These are phyloP conservation scores for Rousettus madagascariensis DNA, from an alignment of 2,797 vertebrate genomes.

Conservation along the genomic window DNA sequence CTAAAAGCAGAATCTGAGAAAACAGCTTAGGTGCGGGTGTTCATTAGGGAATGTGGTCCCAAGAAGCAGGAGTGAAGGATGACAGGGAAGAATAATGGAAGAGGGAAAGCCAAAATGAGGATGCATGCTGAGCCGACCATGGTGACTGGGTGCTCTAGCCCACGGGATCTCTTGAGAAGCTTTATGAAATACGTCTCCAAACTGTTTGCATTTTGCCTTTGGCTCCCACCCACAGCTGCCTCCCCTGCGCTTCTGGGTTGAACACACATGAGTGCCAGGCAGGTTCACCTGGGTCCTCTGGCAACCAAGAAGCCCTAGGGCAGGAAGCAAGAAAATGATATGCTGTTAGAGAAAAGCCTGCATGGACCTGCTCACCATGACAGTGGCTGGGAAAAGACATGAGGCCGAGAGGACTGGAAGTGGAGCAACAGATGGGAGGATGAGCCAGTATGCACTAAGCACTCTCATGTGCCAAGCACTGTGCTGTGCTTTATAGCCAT, in stretches of 20 bases:
- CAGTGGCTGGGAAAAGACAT: background rate
- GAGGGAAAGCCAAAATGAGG: background rate
- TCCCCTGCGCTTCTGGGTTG: background rate
- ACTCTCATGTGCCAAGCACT: too few relatives aligned
- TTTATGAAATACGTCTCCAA: background rate
- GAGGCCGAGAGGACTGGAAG: background rate
- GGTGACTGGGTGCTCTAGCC: background rate
- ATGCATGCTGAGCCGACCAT: fast-evolving
- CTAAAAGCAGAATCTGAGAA: background rate
- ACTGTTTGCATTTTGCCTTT: background rate
- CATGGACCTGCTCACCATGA: background rate
- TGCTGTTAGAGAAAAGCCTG: background rate
- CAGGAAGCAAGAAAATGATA: background rate
- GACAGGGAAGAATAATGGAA: too few relatives aligned
- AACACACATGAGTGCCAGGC: background rate
- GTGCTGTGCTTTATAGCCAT: background rate
- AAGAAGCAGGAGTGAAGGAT: background rate
- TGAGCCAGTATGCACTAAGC: background rate
- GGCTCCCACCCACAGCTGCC: background rate
- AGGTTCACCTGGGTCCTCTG: background rate
- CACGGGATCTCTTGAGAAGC: background rate
- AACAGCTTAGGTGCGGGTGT: background rate
- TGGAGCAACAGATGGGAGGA: background rate
- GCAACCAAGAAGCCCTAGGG: background rate
- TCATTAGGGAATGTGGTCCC: background rate